Evolutionary conservation across 2,797 vertebrate species (phyloP).

Genomic region (Psittacula derbiana): DNA sequence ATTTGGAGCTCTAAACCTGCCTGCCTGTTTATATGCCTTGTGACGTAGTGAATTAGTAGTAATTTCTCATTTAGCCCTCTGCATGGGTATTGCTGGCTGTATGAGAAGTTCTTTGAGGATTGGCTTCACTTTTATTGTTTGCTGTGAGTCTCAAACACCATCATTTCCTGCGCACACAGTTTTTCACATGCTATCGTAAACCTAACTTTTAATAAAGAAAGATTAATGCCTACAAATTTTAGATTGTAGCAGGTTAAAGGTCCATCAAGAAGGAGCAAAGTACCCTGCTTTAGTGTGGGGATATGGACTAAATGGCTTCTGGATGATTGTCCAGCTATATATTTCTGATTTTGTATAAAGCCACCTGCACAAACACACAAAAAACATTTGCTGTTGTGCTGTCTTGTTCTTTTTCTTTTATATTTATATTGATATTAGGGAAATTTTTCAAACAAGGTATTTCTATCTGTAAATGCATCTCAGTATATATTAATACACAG

Average conservation of each 20-base stretch:
- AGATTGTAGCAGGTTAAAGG: neutral
- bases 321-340: neutral
- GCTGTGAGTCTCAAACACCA: neutral
- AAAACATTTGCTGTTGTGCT: neutral
- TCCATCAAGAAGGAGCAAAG: neutral
- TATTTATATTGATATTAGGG: neutral
- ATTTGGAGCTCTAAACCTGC: neutral
- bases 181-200: neutral
- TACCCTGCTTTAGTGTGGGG: too few relatives aligned
- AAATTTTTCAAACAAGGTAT: neutral
- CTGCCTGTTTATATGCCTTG: neutral
- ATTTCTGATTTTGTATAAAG: neutral
- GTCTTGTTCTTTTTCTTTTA: neutral
- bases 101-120: neutral
- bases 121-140: neutral
- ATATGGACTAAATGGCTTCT: neutral
- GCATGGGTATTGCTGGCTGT: neutral
- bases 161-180: neutral
- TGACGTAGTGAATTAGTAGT: neutral
- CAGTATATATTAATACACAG: neutral
- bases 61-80: neutral
- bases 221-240: neutral
- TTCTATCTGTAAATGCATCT: neutral
- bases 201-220: neutral
- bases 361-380: fast-evolving